phyloP scores from a whole-genome alignment of 2,113 vertebrate species.

The Phylloscopus trochilus region DNA sequence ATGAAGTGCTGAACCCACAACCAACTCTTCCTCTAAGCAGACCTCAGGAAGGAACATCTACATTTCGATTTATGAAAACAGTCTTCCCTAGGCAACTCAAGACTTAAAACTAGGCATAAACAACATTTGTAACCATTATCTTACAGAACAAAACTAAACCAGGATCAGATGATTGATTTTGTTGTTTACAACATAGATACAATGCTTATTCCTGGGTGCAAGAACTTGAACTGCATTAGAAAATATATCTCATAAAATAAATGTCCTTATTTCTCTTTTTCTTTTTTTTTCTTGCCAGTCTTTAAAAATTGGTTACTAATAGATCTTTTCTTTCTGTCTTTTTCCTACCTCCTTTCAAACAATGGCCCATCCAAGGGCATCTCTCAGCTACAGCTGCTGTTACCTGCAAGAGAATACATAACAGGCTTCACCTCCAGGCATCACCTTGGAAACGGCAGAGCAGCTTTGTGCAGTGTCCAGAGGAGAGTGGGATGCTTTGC shows the following conservation, averaged over 20 bases:
- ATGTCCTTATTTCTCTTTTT: background rate
- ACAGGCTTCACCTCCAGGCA: conserved; percentile 39
- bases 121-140: background rate
- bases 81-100: background rate
- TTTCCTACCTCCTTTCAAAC: background rate
- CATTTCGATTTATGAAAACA: background rate
- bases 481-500: background rate
- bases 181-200: background rate
- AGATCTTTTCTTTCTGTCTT: background rate
- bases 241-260: background rate
- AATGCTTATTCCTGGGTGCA: background rate
- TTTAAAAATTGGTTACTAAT: background rate
- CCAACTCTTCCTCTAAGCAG: background rate
- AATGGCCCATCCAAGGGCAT: conserved; percentile 28
- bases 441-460: conserved; percentile 49
- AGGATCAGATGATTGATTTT: conserved; percentile 2
- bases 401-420: conserved; percentile 1
- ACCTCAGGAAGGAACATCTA: background rate
- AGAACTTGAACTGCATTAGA: background rate
- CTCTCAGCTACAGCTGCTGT: conserved; percentile 6
- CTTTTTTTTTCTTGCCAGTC: background rate
- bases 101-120: background rate
- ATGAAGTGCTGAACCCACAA: background rate
- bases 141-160: background rate
- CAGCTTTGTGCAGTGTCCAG: background rate